Base-by-base conservation (phyloP, 2,888 invertebrate genomes). In the Hypselothyrea guttata region DNA sequence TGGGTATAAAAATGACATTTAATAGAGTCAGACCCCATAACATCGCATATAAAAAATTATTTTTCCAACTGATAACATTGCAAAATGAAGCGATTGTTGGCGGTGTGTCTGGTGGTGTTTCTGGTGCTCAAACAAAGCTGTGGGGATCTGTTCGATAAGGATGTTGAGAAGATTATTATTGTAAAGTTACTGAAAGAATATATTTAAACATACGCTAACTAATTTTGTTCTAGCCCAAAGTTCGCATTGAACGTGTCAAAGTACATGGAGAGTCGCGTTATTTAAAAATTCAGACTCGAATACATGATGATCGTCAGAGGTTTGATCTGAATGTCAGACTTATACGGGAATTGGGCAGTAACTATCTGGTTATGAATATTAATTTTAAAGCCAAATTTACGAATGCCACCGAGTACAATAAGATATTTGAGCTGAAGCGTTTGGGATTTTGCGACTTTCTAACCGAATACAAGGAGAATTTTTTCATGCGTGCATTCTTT, bases 401-500 rank as follows among this genome's bases (percentile, higher is more conserved):
- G 0, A 46, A 27, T 0, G 22, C 11, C 0, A 18, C 4, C 2
- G 7, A 8, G 0, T 84, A 63, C n/a, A 52, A 28, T 1, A 57
- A 30, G 1, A 8, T 82, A 0, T 30, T 79, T 12, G 65, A 72
- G 2, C 9, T 72, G 56, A 60, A 59, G 3, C 61, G 48, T 0
- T n/a, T 71, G 12, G 77, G 82, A 4, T 56, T 84, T n/a, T 84
- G 84, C 41, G 34, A 34, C 2, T 84, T 82, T 45, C 46, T 86
- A 1, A 18, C 51, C 8, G 62, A 67, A 12, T 63, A 57, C 33
- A 46, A 42, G 0, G 16, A 38, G 0, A 62, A 70, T 7, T 37
- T 61, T 1, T 3, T 59, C 5, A 27, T 77, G 53, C 56, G 58
- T 1, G 45, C 51, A 4, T 60, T 83, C n/a, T 69, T 85, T n/a